A percentile compares a stretch with the other conserved stretches of the same genome.
These are phyloP conservation scores for Paramormyrops kingsleyae DNA, from an alignment of 2,113 vertebrate genomes.

Conservation along the genomic window DNA sequence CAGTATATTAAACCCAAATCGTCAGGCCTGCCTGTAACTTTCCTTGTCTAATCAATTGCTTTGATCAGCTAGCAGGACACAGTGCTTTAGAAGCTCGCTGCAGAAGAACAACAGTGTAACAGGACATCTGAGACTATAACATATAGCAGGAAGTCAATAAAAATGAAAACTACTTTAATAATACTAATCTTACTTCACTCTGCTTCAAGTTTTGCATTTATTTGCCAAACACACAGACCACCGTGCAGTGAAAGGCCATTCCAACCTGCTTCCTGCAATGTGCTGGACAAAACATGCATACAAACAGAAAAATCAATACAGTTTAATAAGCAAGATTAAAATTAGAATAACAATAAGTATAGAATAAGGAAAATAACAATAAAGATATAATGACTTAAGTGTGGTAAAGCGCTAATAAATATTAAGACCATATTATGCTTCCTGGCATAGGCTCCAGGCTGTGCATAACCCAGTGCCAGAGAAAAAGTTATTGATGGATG, in stretches of 20 bases:
- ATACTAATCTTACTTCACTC: not conserved
- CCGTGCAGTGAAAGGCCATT: not conserved
- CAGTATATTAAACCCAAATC: constrained; percentile 75
- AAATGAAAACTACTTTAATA: not conserved
- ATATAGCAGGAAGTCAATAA: not conserved
- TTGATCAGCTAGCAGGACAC: not conserved
- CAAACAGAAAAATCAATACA: not conserved
- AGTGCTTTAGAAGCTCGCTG: not conserved
- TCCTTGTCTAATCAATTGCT: constrained; percentile 12
- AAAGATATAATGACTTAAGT: not conserved
- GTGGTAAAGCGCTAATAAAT: not conserved
- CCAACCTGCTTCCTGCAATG: not conserved
- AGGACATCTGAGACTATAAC: not conserved
- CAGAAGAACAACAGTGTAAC: not conserved
- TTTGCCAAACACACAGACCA: not conserved
- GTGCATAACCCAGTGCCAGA: not conserved
- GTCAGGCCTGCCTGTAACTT: constrained; percentile 63
- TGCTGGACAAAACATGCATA: not conserved
- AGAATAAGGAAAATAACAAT: not conserved
- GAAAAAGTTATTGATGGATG: not conserved
- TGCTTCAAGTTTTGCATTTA: not conserved
- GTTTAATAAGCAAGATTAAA: not conserved
- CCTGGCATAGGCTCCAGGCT: not conserved
- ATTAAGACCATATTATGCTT: not conserved
- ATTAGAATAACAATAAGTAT: not conserved